phyloP scores from a whole-genome alignment of 92 coral and sea anemone species.

The Phenganax marumi region DNA sequence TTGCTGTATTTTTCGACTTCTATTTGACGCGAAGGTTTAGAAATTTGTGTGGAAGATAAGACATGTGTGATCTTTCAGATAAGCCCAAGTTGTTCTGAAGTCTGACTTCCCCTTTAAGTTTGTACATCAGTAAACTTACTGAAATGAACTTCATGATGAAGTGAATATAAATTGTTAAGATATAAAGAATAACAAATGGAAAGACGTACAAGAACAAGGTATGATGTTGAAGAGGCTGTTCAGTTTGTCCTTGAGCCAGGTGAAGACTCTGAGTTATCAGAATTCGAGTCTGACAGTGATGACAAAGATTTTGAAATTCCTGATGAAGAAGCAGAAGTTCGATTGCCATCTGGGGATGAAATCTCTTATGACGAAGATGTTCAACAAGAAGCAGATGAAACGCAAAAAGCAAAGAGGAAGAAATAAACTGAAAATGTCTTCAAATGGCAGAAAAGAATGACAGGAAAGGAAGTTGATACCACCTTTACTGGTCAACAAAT shows the following conservation, averaged over 20 bases:
- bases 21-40: too few species aligned
- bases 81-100: too few species aligned
- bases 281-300: background rate
- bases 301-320: background rate
- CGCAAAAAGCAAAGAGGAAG: background rate
- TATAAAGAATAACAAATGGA: background rate
- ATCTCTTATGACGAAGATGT: background rate
- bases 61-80: too few species aligned
- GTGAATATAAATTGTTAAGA: too few species aligned
- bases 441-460: background rate
- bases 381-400: background rate
- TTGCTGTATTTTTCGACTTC: too few species aligned
- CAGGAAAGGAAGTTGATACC: background rate
- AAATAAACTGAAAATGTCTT: background rate
- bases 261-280: constrained; percentile 6
- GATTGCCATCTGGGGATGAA: too few species aligned
- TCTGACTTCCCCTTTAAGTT: too few species aligned
- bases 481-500: background rate
- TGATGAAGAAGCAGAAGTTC: background rate
- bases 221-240: background rate
- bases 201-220: background rate
- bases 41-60: too few species aligned
- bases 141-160: too few species aligned
- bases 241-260: constrained; percentile 6
- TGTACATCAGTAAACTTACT: too few species aligned